Evolutionary conservation across 2,888 invertebrate species (phyloP).

Genomic region (Hyppa rectilinea): DNA sequence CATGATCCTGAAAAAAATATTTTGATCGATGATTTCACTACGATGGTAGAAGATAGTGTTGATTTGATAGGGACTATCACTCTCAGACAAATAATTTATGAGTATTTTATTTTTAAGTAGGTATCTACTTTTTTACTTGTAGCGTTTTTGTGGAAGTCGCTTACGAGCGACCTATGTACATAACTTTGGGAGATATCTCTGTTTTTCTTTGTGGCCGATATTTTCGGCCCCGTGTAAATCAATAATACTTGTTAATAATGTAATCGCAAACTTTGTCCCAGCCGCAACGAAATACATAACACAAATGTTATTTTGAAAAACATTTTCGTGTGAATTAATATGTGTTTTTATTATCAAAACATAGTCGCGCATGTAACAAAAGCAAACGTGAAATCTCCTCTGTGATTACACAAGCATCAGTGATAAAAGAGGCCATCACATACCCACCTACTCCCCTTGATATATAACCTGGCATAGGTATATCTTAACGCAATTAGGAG

Average conservation of each 20-base stretch:
- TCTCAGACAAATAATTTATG: constrained; percentile 1
- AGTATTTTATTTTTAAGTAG: no score
- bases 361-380: constrained; percentile 12
- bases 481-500: neutral
- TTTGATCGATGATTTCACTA: constrained; percentile 24
- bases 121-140: no score
- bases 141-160: no score
- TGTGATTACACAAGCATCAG: neutral
- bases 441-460: neutral
- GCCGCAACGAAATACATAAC: constrained; percentile 11
- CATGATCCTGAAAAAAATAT: constrained; percentile 82
- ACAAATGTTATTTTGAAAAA: constrained; percentile 14
- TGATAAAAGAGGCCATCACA: neutral
- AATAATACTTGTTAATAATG: no score
- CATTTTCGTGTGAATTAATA: constrained; percentile 7
- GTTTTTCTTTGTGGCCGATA: no score
- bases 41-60: neutral
- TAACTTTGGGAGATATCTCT: no score
- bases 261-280: neutral
- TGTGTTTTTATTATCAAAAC: constrained; percentile 24
- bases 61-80: neutral
- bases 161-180: no score
- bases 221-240: no score
- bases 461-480: neutral
- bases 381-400: constrained; percentile 1